Evolutionary conservation across 2,113 vertebrate genomes (phyloP).

Genomic region (Perca fluviatilis): DNA sequence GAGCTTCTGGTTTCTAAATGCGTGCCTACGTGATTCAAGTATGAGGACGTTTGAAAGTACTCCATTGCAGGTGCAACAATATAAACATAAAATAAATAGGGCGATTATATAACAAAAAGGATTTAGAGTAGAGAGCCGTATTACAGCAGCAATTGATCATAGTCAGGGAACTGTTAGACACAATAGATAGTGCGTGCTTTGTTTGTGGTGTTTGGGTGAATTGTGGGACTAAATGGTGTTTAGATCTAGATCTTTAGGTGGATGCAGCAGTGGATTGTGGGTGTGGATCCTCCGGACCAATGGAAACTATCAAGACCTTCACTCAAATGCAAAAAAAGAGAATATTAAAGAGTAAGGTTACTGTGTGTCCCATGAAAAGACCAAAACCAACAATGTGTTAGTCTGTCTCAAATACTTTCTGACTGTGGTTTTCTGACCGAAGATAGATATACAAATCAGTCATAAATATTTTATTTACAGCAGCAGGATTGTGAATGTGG

Average conservation of each 20-base stretch:
- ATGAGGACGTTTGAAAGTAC: constrained; percentile 52
- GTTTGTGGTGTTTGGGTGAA: constrained; percentile 35
- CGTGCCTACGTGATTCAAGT: constrained; percentile 50
- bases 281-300: neutral
- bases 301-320: neutral
- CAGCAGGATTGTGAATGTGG: neutral
- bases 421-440: too few relatives aligned
- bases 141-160: constrained; percentile 51
- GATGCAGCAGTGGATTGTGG: neutral
- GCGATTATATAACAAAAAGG: constrained; percentile 62
- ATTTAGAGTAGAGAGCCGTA: constrained; percentile 31
- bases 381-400: neutral
- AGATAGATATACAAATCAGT: too few relatives aligned
- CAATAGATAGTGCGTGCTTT: constrained; percentile 34
- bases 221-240: constrained; percentile 31
- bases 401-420: neutral
- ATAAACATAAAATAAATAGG: constrained; percentile 71
- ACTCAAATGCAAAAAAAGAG: neutral
- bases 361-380: neutral
- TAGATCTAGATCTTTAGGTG: constrained; percentile 23
- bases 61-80: constrained; percentile 61
- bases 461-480: neutral
- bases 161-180: constrained; percentile 22
- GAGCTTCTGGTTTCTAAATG: constrained; percentile 55
- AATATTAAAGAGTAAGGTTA: neutral